phyloP scores from a whole-genome alignment of 2,113 vertebrate species.

The Anguilla japonica region DNA sequence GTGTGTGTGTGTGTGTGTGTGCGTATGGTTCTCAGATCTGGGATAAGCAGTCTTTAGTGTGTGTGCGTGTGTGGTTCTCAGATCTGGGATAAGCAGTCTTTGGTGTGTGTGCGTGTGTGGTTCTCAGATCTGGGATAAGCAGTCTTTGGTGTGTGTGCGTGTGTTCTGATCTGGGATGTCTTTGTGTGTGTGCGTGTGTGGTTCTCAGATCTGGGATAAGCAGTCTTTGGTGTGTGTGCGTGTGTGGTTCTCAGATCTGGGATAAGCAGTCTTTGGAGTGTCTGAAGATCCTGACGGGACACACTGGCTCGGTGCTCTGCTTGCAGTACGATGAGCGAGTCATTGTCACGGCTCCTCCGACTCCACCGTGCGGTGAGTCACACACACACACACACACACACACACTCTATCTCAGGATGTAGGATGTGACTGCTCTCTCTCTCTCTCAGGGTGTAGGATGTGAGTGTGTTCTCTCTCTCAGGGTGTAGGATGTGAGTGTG shows the following conservation, averaged over 20 bases:
- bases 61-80: not conserved
- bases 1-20: conserved; percentile 7
- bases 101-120: not conserved
- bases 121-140: not conserved
- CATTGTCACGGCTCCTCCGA: conserved; percentile 97
- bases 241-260: conserved; percentile 79
- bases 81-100: not conserved
- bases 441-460: too few species aligned
- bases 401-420: not conserved
- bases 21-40: not conserved
- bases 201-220: conserved; percentile 93
- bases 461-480: too few species aligned
- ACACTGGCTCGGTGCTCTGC: conserved; percentile 96
- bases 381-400: not conserved
- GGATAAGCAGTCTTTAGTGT: not conserved
- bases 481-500: too few species aligned
- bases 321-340: conserved; percentile 97
- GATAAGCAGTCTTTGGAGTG: conserved; percentile 97
- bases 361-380: conserved; percentile 88
- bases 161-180: not conserved
- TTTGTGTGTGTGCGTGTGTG: not conserved
- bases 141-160: not conserved
- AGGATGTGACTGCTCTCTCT: too few species aligned
- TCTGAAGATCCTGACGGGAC: conserved; percentile 94
- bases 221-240: conserved; percentile 71